These are phyloP conservation scores for Callosobruchus maculatus DNA, from an alignment of 2,888 invertebrate species.

Conservation along the genomic window DNA sequence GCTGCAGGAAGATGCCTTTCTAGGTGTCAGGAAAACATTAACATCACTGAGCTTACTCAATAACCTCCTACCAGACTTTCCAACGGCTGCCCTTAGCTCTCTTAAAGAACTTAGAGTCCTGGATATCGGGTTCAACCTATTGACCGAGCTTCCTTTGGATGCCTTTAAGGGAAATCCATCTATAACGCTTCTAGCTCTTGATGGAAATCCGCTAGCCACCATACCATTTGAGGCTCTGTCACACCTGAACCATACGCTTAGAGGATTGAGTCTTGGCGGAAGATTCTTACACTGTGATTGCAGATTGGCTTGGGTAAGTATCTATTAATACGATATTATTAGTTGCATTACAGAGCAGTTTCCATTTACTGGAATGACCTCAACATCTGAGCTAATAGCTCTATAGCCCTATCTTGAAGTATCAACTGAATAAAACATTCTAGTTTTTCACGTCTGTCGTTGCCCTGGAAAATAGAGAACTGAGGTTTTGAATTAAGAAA, in stretches of 20 bases:
- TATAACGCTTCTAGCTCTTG: slow-evolving; percentile 81
- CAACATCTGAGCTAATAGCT: too few relatives aligned
- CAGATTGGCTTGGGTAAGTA: slow-evolving; percentile 72
- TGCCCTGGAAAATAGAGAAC: too few relatives aligned
- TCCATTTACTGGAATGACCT: too few relatives aligned
- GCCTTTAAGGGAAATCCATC: slow-evolving; percentile 81
- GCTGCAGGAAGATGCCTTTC: slow-evolving; percentile 72
- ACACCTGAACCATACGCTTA: slow-evolving; percentile 75
- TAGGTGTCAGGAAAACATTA: slow-evolving; percentile 74
- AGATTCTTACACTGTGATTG: slow-evolving; percentile 87
- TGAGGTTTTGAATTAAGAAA: too few relatives aligned
- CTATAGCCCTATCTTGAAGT: too few relatives aligned
- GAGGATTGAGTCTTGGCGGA: slow-evolving; percentile 85
- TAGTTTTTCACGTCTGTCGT: too few relatives aligned
- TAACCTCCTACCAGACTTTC: slow-evolving; percentile 84
- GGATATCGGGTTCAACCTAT: slow-evolving; percentile 88
- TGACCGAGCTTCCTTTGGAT: slow-evolving; percentile 74
- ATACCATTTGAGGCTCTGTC: slow-evolving; percentile 75
- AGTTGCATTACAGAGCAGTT: too few relatives aligned
- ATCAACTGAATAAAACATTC: too few relatives aligned
- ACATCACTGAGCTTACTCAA: slow-evolving; percentile 87
- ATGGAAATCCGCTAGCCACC: slow-evolving; percentile 85
- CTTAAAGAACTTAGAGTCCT: slow-evolving; percentile 79
- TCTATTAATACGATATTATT: neutral
- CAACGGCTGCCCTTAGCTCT: slow-evolving; percentile 72